These are phyloP conservation scores for Dendroctonus valens DNA, from an alignment of 1,140 invertebrate species.

Conservation along the genomic window DNA sequence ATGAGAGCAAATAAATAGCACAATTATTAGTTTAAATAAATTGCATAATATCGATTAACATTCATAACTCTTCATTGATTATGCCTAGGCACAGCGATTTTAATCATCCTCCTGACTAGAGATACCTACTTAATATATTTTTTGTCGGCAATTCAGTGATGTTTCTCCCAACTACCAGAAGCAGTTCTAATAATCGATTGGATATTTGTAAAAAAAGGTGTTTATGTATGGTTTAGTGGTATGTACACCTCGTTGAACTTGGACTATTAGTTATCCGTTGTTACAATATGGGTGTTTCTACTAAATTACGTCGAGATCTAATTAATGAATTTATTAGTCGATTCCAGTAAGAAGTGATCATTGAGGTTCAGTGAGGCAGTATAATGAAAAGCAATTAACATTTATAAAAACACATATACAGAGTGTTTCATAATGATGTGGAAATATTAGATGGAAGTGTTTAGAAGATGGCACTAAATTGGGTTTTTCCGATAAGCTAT, in stretches of 20 bases:
- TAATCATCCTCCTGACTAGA: no score
- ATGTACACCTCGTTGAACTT: conserved; percentile 8
- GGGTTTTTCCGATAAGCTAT: no score
- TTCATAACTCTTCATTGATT: no score
- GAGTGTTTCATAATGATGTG: no score
- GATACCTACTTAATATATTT: not conserved
- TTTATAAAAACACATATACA: no score
- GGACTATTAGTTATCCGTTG: not conserved
- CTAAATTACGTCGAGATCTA: conserved; percentile 11
- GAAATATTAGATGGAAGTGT: no score
- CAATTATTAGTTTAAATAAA: no score
- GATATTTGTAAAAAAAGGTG: conserved; percentile 14
- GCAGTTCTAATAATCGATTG: conserved; percentile 8
- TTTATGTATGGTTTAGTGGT: conserved; percentile 9
- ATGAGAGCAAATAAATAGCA: no score
- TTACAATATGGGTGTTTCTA: conserved; percentile 11
- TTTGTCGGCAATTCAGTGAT: not conserved
- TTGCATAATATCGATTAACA: no score
- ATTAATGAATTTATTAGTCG: conserved; percentile 3
- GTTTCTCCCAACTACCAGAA: not conserved
- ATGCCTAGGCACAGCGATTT: no score
- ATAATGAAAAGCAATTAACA: no score
- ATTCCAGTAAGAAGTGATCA: not conserved
- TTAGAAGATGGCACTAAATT: no score
- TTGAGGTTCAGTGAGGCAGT: not conserved